Conservation (phyloP, 2,888 invertebrate genomes). For the Tenthredo amoena region DNA sequence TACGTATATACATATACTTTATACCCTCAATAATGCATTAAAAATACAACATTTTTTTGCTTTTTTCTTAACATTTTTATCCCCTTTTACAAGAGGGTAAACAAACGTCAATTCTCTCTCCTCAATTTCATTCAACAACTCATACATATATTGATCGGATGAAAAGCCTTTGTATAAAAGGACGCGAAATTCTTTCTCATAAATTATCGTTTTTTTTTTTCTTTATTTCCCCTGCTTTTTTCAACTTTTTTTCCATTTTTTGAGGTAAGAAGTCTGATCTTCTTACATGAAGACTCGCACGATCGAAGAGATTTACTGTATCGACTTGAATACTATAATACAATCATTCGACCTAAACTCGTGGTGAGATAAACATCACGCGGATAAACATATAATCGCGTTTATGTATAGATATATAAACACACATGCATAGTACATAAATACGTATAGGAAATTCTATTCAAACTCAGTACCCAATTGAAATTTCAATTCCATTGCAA, state of each 20-base stretch:
- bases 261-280: background rate
- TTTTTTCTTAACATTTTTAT: background rate
- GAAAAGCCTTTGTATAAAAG: background rate
- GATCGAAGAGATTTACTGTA: background rate
- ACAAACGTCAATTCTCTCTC: background rate
- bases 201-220: background rate
- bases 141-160: background rate
- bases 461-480: background rate
- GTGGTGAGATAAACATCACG: background rate
- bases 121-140: background rate
- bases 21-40: background rate
- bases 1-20: background rate
- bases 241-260: background rate
- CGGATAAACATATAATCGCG: background rate
- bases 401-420: background rate
- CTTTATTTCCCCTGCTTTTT: background rate
- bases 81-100: background rate
- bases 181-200: background rate
- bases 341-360: slow-evolving; percentile 2
- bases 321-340: background rate
- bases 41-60: background rate
- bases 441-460: background rate
- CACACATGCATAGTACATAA: background rate
- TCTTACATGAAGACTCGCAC: background rate
- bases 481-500: background rate